Percentiles rank a stretch among this genome's conserved stretches.
phyloP scores from a whole-genome alignment of 2,888 invertebrate genomes.

The Hedya salicella region DNA sequence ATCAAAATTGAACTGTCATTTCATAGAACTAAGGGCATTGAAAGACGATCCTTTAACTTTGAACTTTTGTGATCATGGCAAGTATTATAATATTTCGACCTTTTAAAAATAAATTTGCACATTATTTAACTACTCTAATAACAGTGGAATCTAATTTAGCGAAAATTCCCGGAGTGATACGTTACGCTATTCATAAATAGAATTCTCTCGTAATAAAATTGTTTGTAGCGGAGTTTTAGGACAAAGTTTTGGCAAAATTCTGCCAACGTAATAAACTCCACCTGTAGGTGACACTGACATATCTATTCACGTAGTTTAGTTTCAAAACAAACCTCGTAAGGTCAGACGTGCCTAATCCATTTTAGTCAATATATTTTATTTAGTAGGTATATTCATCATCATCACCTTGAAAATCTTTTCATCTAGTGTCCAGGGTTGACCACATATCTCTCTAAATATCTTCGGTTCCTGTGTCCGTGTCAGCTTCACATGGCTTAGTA shows the following conservation, averaged over 20 bases:
- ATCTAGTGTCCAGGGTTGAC: too few species aligned
- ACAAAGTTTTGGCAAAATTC: background rate
- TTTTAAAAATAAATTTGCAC: conserved; percentile 8
- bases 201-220: background rate
- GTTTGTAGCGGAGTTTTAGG: background rate
- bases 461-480: too few species aligned
- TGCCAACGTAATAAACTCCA: background rate
- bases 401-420: too few species aligned
- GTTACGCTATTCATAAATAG: background rate
- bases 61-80: background rate
- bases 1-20: background rate
- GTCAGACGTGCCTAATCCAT: background rate
- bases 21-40: background rate
- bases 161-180: background rate
- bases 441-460: too few species aligned
- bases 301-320: background rate
- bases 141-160: conserved; percentile 6
- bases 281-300: background rate
- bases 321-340: background rate
- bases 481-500: background rate
- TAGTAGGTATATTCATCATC: too few species aligned
- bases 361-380: too few species aligned
- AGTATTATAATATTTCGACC: conserved; percentile 1
- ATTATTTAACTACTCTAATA: conserved; percentile 15
- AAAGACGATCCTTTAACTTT: background rate